Conservation (phyloP, 2,888 invertebrate genomes). For the Helobdella robusta region DNA sequence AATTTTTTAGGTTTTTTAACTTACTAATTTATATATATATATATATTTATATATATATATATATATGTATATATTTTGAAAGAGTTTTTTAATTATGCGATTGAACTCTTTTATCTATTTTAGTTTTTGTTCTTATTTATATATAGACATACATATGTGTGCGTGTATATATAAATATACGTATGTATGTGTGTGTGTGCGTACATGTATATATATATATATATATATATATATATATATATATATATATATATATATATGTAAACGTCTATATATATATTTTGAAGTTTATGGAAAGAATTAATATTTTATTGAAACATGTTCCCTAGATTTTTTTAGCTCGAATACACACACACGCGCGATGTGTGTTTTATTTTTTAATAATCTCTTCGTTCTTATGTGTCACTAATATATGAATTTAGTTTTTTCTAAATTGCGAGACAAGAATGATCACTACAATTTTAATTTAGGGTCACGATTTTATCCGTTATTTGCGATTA, state of each 20-base stretch:
- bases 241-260: constrained; percentile 1
- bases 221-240: constrained; percentile 1
- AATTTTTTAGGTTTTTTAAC: too few species aligned
- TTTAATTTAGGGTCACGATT: too few species aligned
- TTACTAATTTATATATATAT: constrained; percentile 1
- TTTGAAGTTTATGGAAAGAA: too few species aligned
- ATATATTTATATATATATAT: constrained; percentile 11
- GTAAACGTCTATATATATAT: not conserved
- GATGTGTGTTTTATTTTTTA: too few species aligned
- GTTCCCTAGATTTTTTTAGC: too few species aligned
- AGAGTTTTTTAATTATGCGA: not conserved
- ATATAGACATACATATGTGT: constrained; percentile 15
- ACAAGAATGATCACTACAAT: too few species aligned
- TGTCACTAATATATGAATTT: too few species aligned
- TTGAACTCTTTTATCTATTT: not conserved
- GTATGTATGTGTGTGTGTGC: constrained; percentile 1
- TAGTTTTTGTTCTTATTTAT: not conserved
- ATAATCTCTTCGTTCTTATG: too few species aligned
- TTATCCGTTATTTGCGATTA: not conserved
- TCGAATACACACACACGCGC: too few species aligned
- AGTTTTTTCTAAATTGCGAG: too few species aligned
- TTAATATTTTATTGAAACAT: too few species aligned
- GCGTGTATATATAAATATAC: constrained; percentile 16
- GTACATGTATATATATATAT: constrained; percentile 1
- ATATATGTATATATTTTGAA: constrained; percentile 6